Evolutionary conservation across 2,113 vertebrate species (phyloP).

Genomic region (Aythya baeri): DNA sequence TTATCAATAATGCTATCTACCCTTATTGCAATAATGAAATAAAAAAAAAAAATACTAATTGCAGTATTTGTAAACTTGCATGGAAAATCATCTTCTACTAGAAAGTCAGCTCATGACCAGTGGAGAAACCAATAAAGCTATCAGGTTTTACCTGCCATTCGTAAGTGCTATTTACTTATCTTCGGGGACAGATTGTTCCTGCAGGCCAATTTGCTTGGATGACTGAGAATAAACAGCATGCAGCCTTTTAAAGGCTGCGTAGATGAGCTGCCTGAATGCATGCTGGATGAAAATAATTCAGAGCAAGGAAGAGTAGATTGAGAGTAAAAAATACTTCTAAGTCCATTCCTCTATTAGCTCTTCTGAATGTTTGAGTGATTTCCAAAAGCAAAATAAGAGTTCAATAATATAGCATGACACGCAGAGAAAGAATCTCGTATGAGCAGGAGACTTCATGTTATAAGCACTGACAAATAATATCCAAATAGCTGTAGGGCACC

Average conservation of each 20-base stretch:
- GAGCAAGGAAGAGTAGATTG: background rate
- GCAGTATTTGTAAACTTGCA: background rate
- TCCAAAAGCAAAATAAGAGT: background rate
- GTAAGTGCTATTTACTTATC: background rate
- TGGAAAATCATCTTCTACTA: background rate
- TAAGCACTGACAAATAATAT: background rate
- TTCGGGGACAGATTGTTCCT: background rate
- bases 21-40: background rate
- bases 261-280: background rate
- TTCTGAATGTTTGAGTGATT: background rate
- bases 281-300: background rate
- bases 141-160: background rate
- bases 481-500: background rate
- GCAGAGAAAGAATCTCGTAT: background rate
- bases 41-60: background rate
- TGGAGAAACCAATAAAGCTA: background rate
- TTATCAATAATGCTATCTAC: background rate
- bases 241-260: background rate
- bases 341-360: background rate
- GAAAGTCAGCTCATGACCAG: background rate
- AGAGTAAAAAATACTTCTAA: background rate
- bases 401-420: background rate
- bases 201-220: background rate
- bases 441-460: background rate
- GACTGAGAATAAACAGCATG: background rate